phyloP scores from a whole-genome alignment of 2,888 invertebrate species.

The Sepioteuthis lessoniana region DNA sequence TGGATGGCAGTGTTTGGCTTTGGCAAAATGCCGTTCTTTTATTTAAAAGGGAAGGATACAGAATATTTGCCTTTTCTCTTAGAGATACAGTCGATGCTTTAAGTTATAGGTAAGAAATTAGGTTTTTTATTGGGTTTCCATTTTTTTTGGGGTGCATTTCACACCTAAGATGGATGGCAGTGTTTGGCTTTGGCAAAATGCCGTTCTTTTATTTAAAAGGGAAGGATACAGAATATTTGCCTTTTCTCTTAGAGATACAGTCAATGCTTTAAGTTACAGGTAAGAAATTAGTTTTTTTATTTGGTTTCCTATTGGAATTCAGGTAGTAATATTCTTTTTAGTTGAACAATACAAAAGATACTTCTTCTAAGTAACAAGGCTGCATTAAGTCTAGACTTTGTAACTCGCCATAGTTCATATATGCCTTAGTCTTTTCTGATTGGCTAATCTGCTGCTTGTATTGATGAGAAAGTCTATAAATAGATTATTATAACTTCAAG shows the following conservation, averaged over 20 bases:
- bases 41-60: constrained; percentile 95
- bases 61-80: constrained; percentile 76
- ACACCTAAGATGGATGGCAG: constrained; percentile 97
- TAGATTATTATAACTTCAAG: too few species aligned
- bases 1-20: constrained; percentile 95
- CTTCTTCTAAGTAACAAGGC: too few species aligned
- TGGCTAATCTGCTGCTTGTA: too few species aligned
- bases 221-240: constrained; percentile 88
- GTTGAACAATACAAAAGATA: too few species aligned
- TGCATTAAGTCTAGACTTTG: too few species aligned
- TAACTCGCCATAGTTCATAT: too few species aligned
- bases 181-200: constrained; percentile 98
- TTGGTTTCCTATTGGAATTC: too few species aligned
- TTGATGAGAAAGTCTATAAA: too few species aligned
- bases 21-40: constrained; percentile 99
- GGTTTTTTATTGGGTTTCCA: constrained; percentile 84
- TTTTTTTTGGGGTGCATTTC: constrained; percentile 98
- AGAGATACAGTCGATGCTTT: constrained; percentile 75
- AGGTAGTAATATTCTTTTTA: too few species aligned
- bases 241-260: constrained; percentile 75
- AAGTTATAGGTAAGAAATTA: constrained; percentile 65
- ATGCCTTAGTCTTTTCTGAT: too few species aligned
- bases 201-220: constrained; percentile 92
- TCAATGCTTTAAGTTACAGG: constrained; percentile 73
- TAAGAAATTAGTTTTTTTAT: constrained; percentile 54